A percentile compares a stretch with the other conserved stretches of the same genome.
phyloP scores from a whole-genome alignment of 2,888 invertebrate species.

The Xanthostigma xanthostigma region DNA sequence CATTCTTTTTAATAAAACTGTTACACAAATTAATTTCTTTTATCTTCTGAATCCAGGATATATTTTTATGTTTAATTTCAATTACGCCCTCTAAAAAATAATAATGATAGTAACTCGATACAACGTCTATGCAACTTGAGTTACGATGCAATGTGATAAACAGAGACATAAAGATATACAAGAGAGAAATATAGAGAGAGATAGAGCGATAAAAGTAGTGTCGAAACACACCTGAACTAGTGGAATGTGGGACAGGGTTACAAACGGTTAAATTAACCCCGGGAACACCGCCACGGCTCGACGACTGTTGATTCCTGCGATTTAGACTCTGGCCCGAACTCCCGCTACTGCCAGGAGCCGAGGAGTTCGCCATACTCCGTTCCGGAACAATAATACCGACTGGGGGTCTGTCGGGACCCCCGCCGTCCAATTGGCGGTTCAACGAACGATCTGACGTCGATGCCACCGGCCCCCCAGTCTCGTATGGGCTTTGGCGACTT shows the following conservation, averaged over 20 bases:
- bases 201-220: background rate
- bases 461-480: slow-evolving; percentile 27
- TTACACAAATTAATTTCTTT: no score
- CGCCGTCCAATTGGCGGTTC: slow-evolving; percentile 14
- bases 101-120: no score
- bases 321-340: slow-evolving; percentile 35
- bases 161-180: background rate
- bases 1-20: no score
- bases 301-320: slow-evolving; percentile 19
- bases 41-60: no score
- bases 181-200: no score
- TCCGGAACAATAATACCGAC: slow-evolving; percentile 26
- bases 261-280: slow-evolving; percentile 40
- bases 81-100: no score
- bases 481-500: slow-evolving; percentile 17
- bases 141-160: background rate
- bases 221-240: slow-evolving; percentile 50
- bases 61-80: no score
- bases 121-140: background rate
- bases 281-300: slow-evolving; percentile 28
- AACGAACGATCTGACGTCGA: slow-evolving; percentile 25
- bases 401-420: slow-evolving; percentile 28
- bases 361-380: slow-evolving; percentile 19
- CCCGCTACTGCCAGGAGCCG: slow-evolving; percentile 27
- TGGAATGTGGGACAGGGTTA: slow-evolving; percentile 48